Percentiles rank a stretch among this genome's conserved stretches.
These are phyloP conservation scores for Acanthopleura granulata DNA, from an alignment of 2,888 invertebrate genomes.

Conservation along the genomic window DNA sequence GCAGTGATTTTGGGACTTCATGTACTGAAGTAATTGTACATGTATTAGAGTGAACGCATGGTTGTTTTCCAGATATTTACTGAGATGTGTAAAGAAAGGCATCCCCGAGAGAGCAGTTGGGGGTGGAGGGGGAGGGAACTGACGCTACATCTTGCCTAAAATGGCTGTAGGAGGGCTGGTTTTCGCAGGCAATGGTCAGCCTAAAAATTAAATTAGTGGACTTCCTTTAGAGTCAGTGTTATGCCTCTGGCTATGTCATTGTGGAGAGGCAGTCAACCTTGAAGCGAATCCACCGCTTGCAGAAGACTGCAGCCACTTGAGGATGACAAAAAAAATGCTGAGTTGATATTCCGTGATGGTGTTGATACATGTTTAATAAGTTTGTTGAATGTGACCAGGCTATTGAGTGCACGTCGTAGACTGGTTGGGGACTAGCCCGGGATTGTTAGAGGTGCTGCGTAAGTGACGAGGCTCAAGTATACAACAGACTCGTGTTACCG, in stretches of 20 bases:
- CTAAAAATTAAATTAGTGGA: too few relatives aligned
- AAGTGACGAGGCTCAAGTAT: neutral
- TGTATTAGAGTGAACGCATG: too few relatives aligned
- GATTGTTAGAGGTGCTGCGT: neutral
- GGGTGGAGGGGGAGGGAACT: too few relatives aligned
- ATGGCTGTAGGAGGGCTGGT: too few relatives aligned
- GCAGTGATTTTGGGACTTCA: too few relatives aligned
- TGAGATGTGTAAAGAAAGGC: too few relatives aligned
- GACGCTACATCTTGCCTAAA: too few relatives aligned
- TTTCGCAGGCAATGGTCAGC: too few relatives aligned
- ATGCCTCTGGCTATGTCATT: neutral
- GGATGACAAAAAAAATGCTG: neutral
- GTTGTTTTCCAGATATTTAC: too few relatives aligned
- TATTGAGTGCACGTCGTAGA: neutral
- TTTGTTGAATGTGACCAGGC: conserved; percentile 7
- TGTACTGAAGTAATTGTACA: too few relatives aligned
- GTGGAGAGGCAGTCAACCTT: neutral
- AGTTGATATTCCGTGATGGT: neutral
- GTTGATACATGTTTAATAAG: conserved; percentile 8
- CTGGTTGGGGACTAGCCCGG: neutral
- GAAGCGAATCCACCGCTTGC: neutral
- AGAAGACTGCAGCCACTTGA: neutral
- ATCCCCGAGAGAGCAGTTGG: too few relatives aligned
- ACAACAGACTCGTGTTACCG: conserved; percentile 5
- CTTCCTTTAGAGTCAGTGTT: too few relatives aligned